Evolutionary conservation across 2,797 vertebrate species (phyloP).

Genomic region (Amblyopsis hoosieri): DNA sequence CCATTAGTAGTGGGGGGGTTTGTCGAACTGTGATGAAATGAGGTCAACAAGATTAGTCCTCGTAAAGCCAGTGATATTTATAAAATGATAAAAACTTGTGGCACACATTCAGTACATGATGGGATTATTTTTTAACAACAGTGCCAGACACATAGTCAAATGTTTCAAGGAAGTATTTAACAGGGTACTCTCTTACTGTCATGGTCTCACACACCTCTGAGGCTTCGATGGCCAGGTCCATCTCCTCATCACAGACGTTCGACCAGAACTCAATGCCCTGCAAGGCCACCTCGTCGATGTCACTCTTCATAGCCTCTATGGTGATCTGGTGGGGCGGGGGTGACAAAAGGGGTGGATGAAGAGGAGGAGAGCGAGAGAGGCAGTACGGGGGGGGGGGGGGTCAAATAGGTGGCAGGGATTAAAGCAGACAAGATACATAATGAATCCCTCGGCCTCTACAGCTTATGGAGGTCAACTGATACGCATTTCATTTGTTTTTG

Average conservation of each 20-base stretch:
- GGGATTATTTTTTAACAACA: too few relatives aligned
- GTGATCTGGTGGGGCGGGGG: constrained; percentile 83
- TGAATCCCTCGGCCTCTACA: too few relatives aligned
- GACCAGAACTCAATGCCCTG: constrained; percentile 99
- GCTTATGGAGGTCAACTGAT: too few relatives aligned
- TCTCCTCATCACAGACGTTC: constrained; percentile 97
- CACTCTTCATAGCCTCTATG: constrained; percentile 98
- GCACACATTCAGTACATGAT: too few relatives aligned
- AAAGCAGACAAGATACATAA: background rate
- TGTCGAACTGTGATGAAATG: background rate
- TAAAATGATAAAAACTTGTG: too few relatives aligned
- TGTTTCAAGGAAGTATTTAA: background rate
- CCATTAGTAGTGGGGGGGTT: background rate
- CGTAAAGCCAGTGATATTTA: too few relatives aligned
- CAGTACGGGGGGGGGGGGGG: too few relatives aligned
- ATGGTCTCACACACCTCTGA: constrained; percentile 83
- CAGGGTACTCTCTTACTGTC: background rate
- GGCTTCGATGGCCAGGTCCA: constrained; percentile 97
- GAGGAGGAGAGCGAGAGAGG: background rate
- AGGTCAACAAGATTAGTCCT: background rate
- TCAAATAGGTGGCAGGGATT: too few relatives aligned
- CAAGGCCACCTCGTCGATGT: constrained; percentile 95
- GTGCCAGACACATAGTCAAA: too few relatives aligned
- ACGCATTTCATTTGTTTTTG: too few relatives aligned
- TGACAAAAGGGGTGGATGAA: background rate